phyloP scores from a whole-genome alignment of 2,797 vertebrate genomes.

The Hipposideros larvatus region DNA sequence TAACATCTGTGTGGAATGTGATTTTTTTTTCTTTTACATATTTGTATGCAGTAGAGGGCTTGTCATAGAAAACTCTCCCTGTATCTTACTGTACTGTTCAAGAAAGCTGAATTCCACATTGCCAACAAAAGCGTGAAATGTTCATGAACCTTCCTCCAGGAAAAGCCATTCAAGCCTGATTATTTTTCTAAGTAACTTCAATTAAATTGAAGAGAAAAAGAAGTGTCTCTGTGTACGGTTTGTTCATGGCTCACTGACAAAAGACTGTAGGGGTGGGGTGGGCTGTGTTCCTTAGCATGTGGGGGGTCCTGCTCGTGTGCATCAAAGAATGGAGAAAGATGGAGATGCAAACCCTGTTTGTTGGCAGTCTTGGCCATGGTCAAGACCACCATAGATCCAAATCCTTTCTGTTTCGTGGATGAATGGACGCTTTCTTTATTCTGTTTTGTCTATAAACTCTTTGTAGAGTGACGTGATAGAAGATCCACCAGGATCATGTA shows the following conservation, averaged over 20 bases:
- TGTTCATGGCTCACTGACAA: constrained; percentile 77
- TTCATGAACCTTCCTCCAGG: constrained; percentile 87
- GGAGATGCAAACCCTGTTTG: rapidly evolving
- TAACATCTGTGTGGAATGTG: constrained; percentile 85
- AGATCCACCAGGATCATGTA: background rate
- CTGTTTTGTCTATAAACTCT: background rate
- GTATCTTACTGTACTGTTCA: constrained; percentile 85
- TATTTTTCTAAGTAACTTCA: constrained; percentile 93
- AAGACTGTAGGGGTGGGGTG: background rate
- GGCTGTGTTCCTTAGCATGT: background rate
- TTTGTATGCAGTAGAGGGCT: constrained; percentile 89
- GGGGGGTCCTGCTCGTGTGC: background rate
- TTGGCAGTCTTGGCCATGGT: background rate
- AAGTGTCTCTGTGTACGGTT: constrained; percentile 80
- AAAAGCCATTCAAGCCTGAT: constrained; percentile 91
- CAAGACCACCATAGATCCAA: background rate
- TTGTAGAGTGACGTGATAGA: background rate
- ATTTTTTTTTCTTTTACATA: constrained; percentile 86
- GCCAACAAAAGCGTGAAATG: constrained; percentile 87
- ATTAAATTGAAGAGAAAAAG: constrained; percentile 90
- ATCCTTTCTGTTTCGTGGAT: background rate
- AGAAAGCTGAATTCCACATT: constrained; percentile 87
- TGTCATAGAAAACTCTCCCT: constrained; percentile 86
- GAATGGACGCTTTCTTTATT: background rate
- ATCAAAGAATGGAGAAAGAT: background rate